Percentiles rank a stretch among this genome's conserved stretches.
Evolutionary conservation across 2,113 vertebrate species (phyloP).

Genomic region (Trinectes maculatus): DNA sequence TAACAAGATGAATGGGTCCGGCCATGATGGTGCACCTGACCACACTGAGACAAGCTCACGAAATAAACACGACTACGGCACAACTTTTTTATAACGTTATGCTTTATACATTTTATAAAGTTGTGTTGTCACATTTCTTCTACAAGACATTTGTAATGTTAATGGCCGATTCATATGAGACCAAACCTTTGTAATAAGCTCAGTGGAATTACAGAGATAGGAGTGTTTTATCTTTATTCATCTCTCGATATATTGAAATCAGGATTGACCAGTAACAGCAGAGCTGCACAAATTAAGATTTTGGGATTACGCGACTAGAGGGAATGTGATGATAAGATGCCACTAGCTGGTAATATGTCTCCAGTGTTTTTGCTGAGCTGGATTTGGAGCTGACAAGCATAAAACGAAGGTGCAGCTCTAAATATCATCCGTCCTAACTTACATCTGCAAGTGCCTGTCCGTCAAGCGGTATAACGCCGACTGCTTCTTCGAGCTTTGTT

Average conservation of each 20-base stretch:
- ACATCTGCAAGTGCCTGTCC: slow-evolving; percentile 21
- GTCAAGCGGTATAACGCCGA: neutral
- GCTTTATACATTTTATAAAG: too few relatives aligned
- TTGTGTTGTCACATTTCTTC: slow-evolving; percentile 28
- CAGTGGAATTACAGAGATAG: slow-evolving; percentile 45
- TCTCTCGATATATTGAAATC: too few relatives aligned
- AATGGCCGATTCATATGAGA: slow-evolving; percentile 47
- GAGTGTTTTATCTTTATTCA: too few relatives aligned
- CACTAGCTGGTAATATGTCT: slow-evolving; percentile 28
- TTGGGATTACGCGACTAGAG: slow-evolving; percentile 17
- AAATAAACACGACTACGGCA: too few relatives aligned
- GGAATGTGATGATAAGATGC: slow-evolving; percentile 21
- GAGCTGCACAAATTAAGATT: slow-evolving; percentile 23
- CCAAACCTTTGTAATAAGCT: slow-evolving; percentile 42
- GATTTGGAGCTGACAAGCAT: neutral
- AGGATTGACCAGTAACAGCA: neutral
- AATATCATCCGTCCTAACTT: slow-evolving; percentile 32
- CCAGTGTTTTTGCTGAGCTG: neutral
- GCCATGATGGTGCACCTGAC: slow-evolving; percentile 16
- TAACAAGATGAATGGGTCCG: slow-evolving; percentile 74
- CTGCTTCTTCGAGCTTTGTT: slow-evolving; percentile 21
- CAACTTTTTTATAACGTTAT: too few relatives aligned
- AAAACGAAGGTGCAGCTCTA: slow-evolving; percentile 21
- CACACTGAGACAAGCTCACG: neutral
- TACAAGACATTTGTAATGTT: slow-evolving; percentile 48